A percentile compares a stretch with the other conserved stretches of the same genome.
Evolutionary conservation across 2,888 invertebrate genomes (phyloP).

Genomic region (Electrophaes corylata): DNA sequence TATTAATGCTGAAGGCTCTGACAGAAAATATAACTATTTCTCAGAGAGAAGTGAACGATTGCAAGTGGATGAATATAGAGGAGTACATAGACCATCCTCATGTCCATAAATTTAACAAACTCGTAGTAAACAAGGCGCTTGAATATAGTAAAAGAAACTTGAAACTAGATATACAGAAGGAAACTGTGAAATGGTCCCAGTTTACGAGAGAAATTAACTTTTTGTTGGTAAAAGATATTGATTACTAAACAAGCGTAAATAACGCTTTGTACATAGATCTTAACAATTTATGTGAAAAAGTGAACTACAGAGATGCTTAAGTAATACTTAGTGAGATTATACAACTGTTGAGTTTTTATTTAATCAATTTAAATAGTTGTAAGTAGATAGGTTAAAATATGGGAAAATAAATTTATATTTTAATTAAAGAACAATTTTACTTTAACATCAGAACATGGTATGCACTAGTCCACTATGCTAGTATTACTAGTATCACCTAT

Average conservation of each 20-base stretch:
- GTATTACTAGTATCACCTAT: too few relatives aligned
- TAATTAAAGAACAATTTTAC: background rate
- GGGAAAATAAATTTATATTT: slow-evolving; percentile 17
- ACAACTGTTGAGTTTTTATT: slow-evolving; percentile 27
- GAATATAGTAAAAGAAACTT: slow-evolving; percentile 85
- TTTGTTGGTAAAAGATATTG: slow-evolving; percentile 56
- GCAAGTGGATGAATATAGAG: slow-evolving; percentile 92
- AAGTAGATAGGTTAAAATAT: slow-evolving; percentile 15
- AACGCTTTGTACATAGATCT: too few relatives aligned
- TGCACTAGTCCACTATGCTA: too few relatives aligned
- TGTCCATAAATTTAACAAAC: slow-evolving; percentile 88
- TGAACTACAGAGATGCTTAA: too few relatives aligned
- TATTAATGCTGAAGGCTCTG: slow-evolving; percentile 89
- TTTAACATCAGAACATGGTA: too few relatives aligned
- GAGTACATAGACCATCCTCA: slow-evolving; percentile 88
- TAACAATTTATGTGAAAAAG: too few relatives aligned
- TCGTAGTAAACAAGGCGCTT: slow-evolving; percentile 86
- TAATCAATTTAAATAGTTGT: slow-evolving; percentile 3
- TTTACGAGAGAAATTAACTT: slow-evolving; percentile 64
- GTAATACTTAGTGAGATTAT: slow-evolving; percentile 22
- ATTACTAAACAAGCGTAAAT: slow-evolving; percentile 36
- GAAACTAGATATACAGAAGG: slow-evolving; percentile 84
- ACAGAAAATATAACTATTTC: slow-evolving; percentile 86
- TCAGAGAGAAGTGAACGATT: slow-evolving; percentile 89
- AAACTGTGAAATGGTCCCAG: slow-evolving; percentile 68